phyloP scores from a whole-genome alignment of 2,113 vertebrate species.

The Hypanus sabinus region DNA sequence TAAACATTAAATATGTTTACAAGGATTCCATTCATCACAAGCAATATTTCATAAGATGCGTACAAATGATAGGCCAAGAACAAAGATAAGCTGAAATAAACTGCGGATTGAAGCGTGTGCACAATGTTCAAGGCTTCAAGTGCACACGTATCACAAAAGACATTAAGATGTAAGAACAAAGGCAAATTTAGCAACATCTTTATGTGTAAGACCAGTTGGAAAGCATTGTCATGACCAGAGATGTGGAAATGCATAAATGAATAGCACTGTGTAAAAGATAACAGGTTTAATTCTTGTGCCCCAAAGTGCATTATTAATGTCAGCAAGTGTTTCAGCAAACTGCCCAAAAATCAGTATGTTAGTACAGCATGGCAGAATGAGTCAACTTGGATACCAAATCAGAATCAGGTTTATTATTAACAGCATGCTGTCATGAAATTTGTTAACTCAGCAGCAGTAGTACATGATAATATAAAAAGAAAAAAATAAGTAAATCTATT shows the following conservation, averaged over 20 bases:
- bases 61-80: background rate
- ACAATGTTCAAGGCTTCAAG: background rate
- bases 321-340: background rate
- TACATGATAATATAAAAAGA: too few relatives aligned
- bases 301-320: background rate
- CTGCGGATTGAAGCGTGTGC: background rate
- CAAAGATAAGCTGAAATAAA: background rate
- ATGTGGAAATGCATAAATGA: background rate
- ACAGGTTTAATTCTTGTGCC: background rate
- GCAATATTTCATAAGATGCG: background rate
- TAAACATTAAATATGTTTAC: background rate
- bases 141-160: background rate
- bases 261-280: background rate
- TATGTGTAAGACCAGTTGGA: background rate
- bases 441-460: too few relatives aligned
- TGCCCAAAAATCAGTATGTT: background rate
- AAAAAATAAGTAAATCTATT: too few relatives aligned
- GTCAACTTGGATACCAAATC: background rate
- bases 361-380: background rate
- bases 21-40: background rate
- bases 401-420: too few relatives aligned
- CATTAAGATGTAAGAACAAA: background rate
- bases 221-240: background rate
- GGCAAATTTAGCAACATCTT: background rate
- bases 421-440: too few relatives aligned